Evolutionary conservation across 2,888 invertebrate genomes (phyloP).

Genomic region (Tetragnatha montana): DNA sequence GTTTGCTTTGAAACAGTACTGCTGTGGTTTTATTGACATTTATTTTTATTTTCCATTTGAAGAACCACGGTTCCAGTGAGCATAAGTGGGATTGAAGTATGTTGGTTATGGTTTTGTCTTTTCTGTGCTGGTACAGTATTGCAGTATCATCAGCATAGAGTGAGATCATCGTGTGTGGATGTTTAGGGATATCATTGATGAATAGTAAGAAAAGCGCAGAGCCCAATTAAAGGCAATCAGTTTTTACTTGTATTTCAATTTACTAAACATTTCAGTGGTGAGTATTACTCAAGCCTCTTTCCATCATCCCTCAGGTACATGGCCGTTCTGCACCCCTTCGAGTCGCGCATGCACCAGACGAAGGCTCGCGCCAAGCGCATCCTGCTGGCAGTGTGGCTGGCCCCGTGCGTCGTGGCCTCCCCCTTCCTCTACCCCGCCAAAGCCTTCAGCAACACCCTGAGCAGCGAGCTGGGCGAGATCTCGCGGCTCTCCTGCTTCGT

Average conservation of each 20-base stretch:
- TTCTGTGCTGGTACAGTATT: too few species aligned
- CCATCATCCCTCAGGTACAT: slow-evolving; percentile 77
- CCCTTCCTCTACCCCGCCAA: slow-evolving; percentile 74
- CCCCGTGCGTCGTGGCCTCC: slow-evolving; percentile 75
- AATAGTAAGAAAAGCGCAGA: too few species aligned
- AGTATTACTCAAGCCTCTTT: not conserved
- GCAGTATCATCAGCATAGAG: too few species aligned
- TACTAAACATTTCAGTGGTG: not conserved
- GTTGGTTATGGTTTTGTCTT: too few species aligned
- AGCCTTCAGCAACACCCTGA: slow-evolving; percentile 72
- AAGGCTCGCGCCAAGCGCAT: slow-evolving; percentile 76
- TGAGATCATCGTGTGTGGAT: too few species aligned
- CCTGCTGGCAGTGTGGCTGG: slow-evolving; percentile 76
- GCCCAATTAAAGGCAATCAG: too few species aligned
- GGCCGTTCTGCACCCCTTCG: slow-evolving; percentile 77
- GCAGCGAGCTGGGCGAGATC: slow-evolving; percentile 76
- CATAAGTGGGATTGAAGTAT: too few species aligned
- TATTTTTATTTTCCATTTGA: too few species aligned
- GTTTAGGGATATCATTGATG: too few species aligned
- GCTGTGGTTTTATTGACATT: too few species aligned
- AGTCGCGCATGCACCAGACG: slow-evolving; percentile 75
- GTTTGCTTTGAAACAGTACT: too few species aligned
- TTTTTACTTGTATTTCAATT: not conserved
- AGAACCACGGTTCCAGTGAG: too few species aligned
- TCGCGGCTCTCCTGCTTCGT: slow-evolving; percentile 76